Conservation (phyloP, 2,797 vertebrate genomes). For the Phataginus tetradactyla region DNA sequence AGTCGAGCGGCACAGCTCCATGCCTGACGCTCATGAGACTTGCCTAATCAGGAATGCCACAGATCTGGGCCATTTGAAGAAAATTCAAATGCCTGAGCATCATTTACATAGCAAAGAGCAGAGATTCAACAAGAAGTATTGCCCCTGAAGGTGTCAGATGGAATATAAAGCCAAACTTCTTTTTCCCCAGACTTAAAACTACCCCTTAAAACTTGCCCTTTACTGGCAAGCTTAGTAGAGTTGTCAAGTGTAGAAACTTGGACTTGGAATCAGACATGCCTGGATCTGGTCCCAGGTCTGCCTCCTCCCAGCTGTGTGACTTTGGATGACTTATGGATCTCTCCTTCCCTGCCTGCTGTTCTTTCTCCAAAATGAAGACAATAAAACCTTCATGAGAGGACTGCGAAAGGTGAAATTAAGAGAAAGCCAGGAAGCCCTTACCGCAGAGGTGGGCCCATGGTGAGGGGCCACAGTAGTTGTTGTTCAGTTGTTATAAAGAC, state of each 20-base stretch:
- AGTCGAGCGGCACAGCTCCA: rapidly evolving
- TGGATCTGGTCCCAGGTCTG: rapidly evolving
- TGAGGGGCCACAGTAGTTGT: rapidly evolving
- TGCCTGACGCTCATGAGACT: rapidly evolving
- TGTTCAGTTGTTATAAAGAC: neutral
- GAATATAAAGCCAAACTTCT: rapidly evolving
- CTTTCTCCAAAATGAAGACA: neutral
- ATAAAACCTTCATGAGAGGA: rapidly evolving
- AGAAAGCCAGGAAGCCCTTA: neutral
- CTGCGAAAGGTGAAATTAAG: neutral
- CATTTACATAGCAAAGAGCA: rapidly evolving
- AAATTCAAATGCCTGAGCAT: rapidly evolving
- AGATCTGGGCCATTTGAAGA: rapidly evolving
- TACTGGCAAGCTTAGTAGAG: rapidly evolving
- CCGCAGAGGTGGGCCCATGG: rapidly evolving
- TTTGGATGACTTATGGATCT: rapidly evolving
- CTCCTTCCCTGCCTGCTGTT: neutral
- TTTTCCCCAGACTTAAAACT: neutral
- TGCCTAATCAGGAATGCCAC: rapidly evolving
- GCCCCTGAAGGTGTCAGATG: rapidly evolving
- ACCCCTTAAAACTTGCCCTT: too few species aligned
- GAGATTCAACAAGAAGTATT: rapidly evolving
- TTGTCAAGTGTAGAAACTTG: rapidly evolving
- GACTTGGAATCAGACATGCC: rapidly evolving
- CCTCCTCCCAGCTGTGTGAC: rapidly evolving